Evolutionary conservation across 2,888 invertebrate species (phyloP), one percentile per base, ranked within the genome.

Genomic region (Fissipunctia ypsillon): DNA sequence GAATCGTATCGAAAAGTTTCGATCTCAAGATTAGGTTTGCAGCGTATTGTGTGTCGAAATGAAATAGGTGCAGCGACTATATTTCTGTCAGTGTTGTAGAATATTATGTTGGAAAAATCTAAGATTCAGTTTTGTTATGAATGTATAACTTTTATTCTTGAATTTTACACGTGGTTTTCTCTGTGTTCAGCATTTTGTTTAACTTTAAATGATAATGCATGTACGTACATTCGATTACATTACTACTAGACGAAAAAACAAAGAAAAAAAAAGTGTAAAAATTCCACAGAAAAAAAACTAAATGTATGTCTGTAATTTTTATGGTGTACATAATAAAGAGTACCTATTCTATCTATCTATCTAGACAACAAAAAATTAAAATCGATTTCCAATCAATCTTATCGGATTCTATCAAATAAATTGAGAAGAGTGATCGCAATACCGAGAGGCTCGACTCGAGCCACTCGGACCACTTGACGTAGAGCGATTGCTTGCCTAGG

Each of bases 401-500:
- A 77, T 79, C 68, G 60, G 57, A 69, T 81, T 84, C 70, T 64
- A 82, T 76, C 35, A 82, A 84, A 84, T 78, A 78, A 68, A 76
- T 70, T 72, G 56, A 74, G 67, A 76, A 67, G 71, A 81, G 57
- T 69, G 64, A 70, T 76, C 57, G 59, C 54, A 56, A 74, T 64
- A 50, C 41, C 45, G 28, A 56, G 56, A 19, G 3, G 31, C 56
- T 56, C 60, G 56, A 28, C 56, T 56, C 60, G 56, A 28, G 52
- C 35, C 56, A 19, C 28, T 31, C 14, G 28, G 43, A 31, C 25
- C 48, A 50, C 69, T 78, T 43, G 41, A 75, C 66, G n/a, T 28
- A 61, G 67, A 79, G 72, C 43, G 60, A 71, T 73, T 64, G 59
- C 67, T 68, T 60, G 28, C 48, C 48, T 69, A 43, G 22, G 22